Evolutionary conservation across 2,888 invertebrate genomes (phyloP), one percentile per base, ranked within the genome.

Genomic region (Eurytoma adleriae): DNA sequence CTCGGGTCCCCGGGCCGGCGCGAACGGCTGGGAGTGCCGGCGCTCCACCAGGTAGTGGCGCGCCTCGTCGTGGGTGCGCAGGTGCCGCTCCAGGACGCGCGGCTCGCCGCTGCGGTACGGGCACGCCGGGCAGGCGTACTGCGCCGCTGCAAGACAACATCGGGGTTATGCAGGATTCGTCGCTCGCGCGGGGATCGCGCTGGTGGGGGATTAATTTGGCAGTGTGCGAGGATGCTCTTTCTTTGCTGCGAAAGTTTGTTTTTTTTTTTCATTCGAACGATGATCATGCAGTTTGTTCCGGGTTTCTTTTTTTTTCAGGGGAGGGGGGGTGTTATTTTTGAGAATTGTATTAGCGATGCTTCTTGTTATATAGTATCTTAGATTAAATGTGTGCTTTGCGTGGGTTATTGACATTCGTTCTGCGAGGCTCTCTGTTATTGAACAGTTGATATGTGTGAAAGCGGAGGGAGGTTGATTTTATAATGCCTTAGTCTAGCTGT

Each of bases 1-100:
- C 48, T 70, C 52, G 70, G 18, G 57, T 12, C 57, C 27, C 52
- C 52, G 7, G 12, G 20, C 20, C 20, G n/a, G 27, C 16, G 13
- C 16, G 54, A 54, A 54, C 0, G n/a, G 50, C 59, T 75, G 61
- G 12, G 54, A 48, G 20, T 64, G 18, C 4, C 14, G 52, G 24
- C 54, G 50, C 5, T 62, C 14, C 30, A 62, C 30, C 13, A 54
- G 64, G 27, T 61, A 16, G 7, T 3, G 54, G 30, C 67, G 70
- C 18, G 14, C n/a, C 24, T 52, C 20, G 16, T 57, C 70, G 66
- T 78, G 78, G 10, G 24, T 61, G 1, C 76, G 30, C 59, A 69
- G 86, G 82, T 16, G 86, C 83, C 27, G 20, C 24, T 30, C 67
- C 20, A 74, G 67, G 14, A 57, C 20, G 18, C 57, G 57, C 40